phyloP scores from a whole-genome alignment of 2,113 vertebrate species.

The Callaeas wilsoni region DNA sequence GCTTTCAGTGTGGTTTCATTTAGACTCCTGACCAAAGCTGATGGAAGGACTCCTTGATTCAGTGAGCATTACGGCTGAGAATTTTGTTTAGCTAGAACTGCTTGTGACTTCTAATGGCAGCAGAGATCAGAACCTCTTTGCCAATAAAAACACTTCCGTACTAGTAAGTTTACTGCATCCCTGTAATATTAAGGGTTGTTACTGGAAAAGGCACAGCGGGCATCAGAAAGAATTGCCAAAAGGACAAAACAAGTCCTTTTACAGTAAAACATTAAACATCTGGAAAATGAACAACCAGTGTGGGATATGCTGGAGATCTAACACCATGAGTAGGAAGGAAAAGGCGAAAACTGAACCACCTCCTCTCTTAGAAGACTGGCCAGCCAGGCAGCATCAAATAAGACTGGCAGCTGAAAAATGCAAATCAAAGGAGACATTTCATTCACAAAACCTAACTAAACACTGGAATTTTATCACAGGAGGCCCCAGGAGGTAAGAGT shows the following conservation, averaged over 20 bases:
- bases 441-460: background rate
- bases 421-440: background rate
- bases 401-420: background rate
- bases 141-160: background rate
- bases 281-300: background rate
- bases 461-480: background rate
- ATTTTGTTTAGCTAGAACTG: background rate
- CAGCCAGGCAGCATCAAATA: background rate
- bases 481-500: background rate
- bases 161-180: background rate
- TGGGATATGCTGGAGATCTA: background rate
- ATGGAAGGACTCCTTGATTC: background rate
- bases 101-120: background rate
- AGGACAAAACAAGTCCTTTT: background rate
- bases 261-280: background rate
- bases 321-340: background rate
- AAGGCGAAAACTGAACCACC: background rate
- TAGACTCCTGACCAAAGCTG: background rate
- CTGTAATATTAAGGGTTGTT: background rate
- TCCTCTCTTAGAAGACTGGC: background rate
- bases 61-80: background rate
- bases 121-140: background rate
- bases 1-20: background rate
- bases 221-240: background rate
- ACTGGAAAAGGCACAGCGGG: background rate